phyloP scores from a whole-genome alignment of 1,140 invertebrate genomes.

The Polypedilum vanderplanki region DNA sequence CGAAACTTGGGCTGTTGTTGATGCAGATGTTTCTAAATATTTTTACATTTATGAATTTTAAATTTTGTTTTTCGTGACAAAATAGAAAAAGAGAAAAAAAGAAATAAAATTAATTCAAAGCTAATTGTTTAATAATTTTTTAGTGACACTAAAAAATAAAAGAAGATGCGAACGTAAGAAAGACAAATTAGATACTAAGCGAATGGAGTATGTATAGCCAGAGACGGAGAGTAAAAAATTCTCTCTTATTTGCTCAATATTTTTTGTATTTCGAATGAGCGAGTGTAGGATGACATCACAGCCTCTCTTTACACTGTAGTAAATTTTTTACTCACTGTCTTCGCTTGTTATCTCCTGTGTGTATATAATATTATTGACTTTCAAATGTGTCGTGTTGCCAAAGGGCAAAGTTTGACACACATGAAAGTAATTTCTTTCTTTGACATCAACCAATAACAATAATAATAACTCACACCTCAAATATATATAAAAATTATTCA shows the following conservation, averaged over 20 bases:
- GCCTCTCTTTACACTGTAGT: not conserved
- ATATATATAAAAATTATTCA: too few relatives aligned
- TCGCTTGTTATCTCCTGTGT: too few relatives aligned
- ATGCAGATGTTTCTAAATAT: not conserved
- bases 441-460: too few relatives aligned
- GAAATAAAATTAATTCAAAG: not conserved
- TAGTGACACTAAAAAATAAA: not conserved
- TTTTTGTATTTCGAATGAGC: too few relatives aligned
- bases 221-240: not conserved
- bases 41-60: slow-evolving; percentile 37
- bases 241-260: not conserved
- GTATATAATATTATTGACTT: too few relatives aligned
- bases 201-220: not conserved
- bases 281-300: slow-evolving; percentile 25
- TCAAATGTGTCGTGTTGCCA: too few relatives aligned
- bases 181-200: slow-evolving; percentile 24
- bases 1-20: not conserved
- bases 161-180: slow-evolving; percentile 9
- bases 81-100: not conserved
- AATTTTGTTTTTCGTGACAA: not conserved
- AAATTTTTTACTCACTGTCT: not conserved
- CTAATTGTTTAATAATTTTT: slow-evolving; percentile 5
- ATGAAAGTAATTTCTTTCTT: too few relatives aligned
- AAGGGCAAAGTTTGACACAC: too few relatives aligned
- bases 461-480: too few relatives aligned